Evolutionary conservation across 2,113 vertebrate species (phyloP), one percentile per base, ranked within the genome.

Genomic region (Phoenicopterus ruber): DNA sequence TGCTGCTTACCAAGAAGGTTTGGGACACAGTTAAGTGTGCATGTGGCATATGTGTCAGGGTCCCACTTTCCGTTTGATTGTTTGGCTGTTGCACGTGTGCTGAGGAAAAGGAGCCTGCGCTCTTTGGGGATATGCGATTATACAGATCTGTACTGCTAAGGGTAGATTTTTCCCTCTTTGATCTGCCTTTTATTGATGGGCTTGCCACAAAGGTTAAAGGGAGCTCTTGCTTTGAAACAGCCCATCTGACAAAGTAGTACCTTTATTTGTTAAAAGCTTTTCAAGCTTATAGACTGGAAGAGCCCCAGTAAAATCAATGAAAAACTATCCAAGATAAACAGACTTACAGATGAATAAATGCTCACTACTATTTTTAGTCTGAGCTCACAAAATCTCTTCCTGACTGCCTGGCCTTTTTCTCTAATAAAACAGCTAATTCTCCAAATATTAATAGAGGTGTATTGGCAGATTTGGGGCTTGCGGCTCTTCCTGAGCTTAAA

Each of bases 341-440:
- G 84, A 81, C 69, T 88, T 94, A 95, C 55, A 92, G 91, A 88
- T 94, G 80, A 95, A 96, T 92, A 96, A 97, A 96, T 91, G 42
- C 59, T 90, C 74, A 55, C 59, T 87, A 81, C 72, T 97, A 92
- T 97, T 98, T 98, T 98, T 95, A 97, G 91, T 74, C 79, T 97
- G 94, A 90, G 66, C 69, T 95, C 85, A 95, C 73, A 91, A 95
- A 97, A 93, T 90, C 42, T 65, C 36, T 92, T 94, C 62, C 78
- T 94, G 72, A 59, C 73, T 92, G 62, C 72, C 93, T 96, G 84
- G 73, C 86, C 92, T 96, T 78, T 93, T 92, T 94, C 62, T 93
- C 59, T 94, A 82, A 97, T 97, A 94, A 95, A 97, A 84, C 73
- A 96, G 72, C n/a, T 89, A 96, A 93, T 82, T 96, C 77, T 96